Conservation (phyloP, 2,797 vertebrate species). For the Bradypodion ventrale region DNA sequence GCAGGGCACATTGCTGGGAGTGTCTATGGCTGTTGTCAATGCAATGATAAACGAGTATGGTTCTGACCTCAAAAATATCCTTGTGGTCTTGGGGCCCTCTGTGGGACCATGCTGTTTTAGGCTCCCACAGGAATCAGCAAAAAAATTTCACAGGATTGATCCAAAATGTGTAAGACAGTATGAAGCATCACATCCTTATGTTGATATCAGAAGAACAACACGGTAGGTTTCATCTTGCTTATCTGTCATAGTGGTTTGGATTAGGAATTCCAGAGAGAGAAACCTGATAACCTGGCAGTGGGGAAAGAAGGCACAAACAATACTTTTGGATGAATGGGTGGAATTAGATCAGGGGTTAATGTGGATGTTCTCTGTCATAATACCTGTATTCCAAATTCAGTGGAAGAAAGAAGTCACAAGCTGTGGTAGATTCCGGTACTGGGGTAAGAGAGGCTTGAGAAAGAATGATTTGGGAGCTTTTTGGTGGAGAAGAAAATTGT, state of each 20-base stretch:
- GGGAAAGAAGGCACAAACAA: neutral
- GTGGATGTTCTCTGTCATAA: neutral
- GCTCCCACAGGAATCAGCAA: slow-evolving; percentile 78
- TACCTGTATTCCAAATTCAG: neutral
- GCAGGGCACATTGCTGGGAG: slow-evolving; percentile 89
- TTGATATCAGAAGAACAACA: slow-evolving; percentile 89
- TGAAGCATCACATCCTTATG: slow-evolving; percentile 74
- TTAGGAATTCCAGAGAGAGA: neutral
- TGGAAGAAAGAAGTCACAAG: neutral
- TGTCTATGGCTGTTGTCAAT: slow-evolving; percentile 87
- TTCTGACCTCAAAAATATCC: slow-evolving; percentile 78
- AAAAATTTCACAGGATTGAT: slow-evolving; percentile 80
- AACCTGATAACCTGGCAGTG: neutral
- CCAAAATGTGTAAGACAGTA: slow-evolving; percentile 82
- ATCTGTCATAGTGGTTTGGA: neutral
- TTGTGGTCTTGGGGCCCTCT: slow-evolving; percentile 87
- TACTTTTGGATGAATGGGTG: neutral
- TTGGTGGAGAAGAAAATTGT: neutral
- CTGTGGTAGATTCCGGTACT: no score
- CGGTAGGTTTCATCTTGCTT: slow-evolving; percentile 74
- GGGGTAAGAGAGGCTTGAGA: no score
- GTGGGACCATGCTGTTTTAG: slow-evolving; percentile 91
- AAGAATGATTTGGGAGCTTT: no score
- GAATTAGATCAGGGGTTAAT: no score
- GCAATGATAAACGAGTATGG: slow-evolving; percentile 86